Conservation (phyloP, 2,113 vertebrate species). For the Rhinolophus sinicus region DNA sequence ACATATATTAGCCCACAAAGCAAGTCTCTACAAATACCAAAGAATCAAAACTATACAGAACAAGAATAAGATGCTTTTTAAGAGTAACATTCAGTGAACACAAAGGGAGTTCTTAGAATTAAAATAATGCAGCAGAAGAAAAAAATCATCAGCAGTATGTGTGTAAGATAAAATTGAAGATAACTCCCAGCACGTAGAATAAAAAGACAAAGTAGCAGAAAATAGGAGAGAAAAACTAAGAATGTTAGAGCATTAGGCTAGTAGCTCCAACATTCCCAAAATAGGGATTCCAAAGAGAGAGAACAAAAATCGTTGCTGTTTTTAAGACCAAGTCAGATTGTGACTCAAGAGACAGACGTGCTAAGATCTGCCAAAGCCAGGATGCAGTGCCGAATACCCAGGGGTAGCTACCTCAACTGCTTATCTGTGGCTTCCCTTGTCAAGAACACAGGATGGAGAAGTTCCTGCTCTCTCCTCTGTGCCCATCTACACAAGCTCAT, state of each 20-base stretch:
- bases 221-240: constrained; percentile 25
- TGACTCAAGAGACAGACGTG: background rate
- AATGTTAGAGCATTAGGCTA: background rate
- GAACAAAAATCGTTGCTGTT: background rate
- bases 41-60: constrained; percentile 35
- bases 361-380: background rate
- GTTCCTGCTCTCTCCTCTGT: background rate
- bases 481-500: background rate
- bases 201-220: background rate
- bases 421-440: background rate
- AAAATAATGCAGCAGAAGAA: background rate
- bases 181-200: background rate
- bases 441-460: background rate
- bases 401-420: background rate
- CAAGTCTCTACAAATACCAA: constrained; percentile 1
- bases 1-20: constrained; percentile 13
- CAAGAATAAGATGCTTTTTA: constrained; percentile 18
- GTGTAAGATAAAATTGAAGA: constrained; percentile 34
- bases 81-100: background rate
- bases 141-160: background rate
- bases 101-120: constrained; percentile 12
- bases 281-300: background rate
- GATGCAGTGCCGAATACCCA: background rate
- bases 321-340: background rate
- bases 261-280: background rate